A percentile compares a stretch with the other conserved stretches of the same genome.
These are phyloP conservation scores for Chaetoderma sp. DNA, from an alignment of 2,888 invertebrate genomes.

Conservation along the genomic window DNA sequence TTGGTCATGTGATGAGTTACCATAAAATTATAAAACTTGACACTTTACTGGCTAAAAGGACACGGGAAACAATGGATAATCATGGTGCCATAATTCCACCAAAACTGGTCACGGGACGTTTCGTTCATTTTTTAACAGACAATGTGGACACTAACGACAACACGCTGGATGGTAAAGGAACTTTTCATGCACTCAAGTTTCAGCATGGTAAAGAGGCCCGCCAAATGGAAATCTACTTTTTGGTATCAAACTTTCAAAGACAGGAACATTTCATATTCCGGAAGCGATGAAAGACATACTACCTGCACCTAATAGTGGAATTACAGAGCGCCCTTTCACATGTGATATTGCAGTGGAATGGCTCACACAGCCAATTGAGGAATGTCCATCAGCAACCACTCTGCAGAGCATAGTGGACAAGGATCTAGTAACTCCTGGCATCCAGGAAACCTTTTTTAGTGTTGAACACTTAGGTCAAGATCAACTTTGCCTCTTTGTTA, in stretches of 20 bases:
- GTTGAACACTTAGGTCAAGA: no score
- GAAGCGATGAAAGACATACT: neutral
- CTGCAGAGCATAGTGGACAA: no score
- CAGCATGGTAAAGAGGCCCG: neutral
- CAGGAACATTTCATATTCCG: neutral
- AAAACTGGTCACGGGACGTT: neutral
- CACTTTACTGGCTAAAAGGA: slow-evolving; percentile 13
- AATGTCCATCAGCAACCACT: neutral
- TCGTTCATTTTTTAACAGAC: neutral
- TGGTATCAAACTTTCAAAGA: neutral
- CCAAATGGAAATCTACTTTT: neutral
- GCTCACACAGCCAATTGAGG: neutral
- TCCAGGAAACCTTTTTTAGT: no score
- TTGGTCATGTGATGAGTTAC: slow-evolving; percentile 17
- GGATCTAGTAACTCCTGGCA: no score
- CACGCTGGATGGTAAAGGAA: neutral
- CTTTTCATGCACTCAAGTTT: neutral
- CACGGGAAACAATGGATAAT: neutral
- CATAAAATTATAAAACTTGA: slow-evolving; percentile 10
- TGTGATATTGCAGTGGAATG: neutral
- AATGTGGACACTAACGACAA: neutral
- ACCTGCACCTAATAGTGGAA: neutral
- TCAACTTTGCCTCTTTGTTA: no score
- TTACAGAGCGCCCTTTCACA: neutral
- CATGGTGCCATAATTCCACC: neutral